Evolutionary conservation across 2,888 invertebrate genomes (phyloP), one percentile per base, ranked within the genome.

Genomic region (Eulithis testata): DNA sequence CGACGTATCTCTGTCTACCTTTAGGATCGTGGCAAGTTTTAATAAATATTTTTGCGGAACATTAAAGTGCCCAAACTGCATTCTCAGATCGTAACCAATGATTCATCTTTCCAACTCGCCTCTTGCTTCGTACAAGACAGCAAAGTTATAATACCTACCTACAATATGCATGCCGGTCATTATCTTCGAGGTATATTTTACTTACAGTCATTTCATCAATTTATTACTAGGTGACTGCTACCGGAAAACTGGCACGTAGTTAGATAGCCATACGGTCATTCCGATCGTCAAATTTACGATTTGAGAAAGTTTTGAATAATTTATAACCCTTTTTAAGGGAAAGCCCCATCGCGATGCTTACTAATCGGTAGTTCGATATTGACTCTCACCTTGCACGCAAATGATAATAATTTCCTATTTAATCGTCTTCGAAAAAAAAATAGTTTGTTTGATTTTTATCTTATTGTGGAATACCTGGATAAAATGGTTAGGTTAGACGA

Each of bases 61-160:
- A 80, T 79, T 76, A 77, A 79, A 85, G 80, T 87, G 83, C 82
- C 86, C 87, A 74, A 84, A 87, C 87, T 87, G 89, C 89, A 90
- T 90, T 91, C 88, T 86, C 79, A 75, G 76, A 78, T 77, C 76
- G 81, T 78, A 79, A 78, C 78, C 76, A 71, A 83, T 91, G 91
- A 91, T 83, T 91, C 91, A 91, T 82, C 80, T 77, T 80, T 80
- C 80, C 73, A 82, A 79, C 80, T 79, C 75, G 82, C 73, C 65
- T 83, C 84, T 90, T 90, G 90, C 84, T 90, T 90, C 90, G 88
- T 89, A 88, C 80, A 78, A 79, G 80, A 78, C 80, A 77, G 76
- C 40, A 80, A 76, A 81, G 82, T 83, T 84, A 85, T 84, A 85
- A 85, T 85, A 83, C 77, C 77, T 76, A 85, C 84, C 81, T 81